These are phyloP conservation scores for Meteorus cinctellus DNA, from an alignment of 2,888 invertebrate species.

Conservation along the genomic window DNA sequence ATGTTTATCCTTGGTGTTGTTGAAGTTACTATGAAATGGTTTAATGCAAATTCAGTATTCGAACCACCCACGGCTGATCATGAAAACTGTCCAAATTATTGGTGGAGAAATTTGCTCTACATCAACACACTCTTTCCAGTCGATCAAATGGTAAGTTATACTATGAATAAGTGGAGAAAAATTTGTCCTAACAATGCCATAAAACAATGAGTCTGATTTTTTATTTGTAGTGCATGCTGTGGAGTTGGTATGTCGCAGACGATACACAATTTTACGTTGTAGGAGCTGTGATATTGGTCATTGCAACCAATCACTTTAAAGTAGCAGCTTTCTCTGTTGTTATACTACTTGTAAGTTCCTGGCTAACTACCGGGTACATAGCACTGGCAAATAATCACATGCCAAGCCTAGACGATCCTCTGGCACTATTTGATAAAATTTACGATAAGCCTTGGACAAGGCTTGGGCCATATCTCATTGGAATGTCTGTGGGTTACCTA, in stretches of 20 bases:
- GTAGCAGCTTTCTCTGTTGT: conserved; percentile 80
- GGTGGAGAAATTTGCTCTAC: conserved; percentile 92
- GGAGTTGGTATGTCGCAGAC: conserved; percentile 93
- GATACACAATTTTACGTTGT: conserved; percentile 91
- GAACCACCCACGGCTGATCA: conserved; percentile 89
- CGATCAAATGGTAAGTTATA: conserved; percentile 83
- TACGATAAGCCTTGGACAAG: conserved; percentile 94
- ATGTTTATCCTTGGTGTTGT: conserved; percentile 88
- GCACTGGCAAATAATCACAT: conserved; percentile 86
- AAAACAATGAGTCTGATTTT: neutral
- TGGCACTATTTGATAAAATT: conserved; percentile 90
- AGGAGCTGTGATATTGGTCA: conserved; percentile 86
- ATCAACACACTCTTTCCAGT: conserved; percentile 90
- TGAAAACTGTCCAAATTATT: conserved; percentile 86
- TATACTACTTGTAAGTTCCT: conserved; percentile 83
- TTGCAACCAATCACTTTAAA: conserved; percentile 88
- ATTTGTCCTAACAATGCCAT: neutral
- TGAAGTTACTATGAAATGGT: conserved; percentile 91
- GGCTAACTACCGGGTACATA: conserved; percentile 86
- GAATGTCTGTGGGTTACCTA: conserved; percentile 89
- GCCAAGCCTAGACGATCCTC: conserved; percentile 85
- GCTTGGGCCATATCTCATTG: conserved; percentile 88
- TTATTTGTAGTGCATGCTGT: conserved; percentile 85
- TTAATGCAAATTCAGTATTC: conserved; percentile 86
- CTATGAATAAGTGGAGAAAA: neutral